Conservation (phyloP, 2,888 invertebrate species). For the Lycocerus yunnanus region DNA sequence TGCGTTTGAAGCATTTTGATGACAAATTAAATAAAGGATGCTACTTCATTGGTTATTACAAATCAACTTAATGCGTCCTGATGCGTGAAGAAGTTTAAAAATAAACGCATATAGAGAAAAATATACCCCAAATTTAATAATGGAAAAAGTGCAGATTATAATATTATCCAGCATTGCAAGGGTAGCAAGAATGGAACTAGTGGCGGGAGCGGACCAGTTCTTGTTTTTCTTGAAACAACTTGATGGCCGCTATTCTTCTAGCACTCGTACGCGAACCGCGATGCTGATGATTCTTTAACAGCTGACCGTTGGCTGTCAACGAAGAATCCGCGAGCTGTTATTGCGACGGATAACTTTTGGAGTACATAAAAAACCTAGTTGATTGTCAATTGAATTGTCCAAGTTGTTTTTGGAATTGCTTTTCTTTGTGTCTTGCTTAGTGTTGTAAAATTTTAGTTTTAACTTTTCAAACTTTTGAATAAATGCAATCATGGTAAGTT, state of each 20-base stretch:
- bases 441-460: not conserved
- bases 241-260: slow-evolving; percentile 35
- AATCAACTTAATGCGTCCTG: not conserved
- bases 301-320: slow-evolving; percentile 26
- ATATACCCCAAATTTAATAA: slow-evolving; percentile 19
- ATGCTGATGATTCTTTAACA: slow-evolving; percentile 40
- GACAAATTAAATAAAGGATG: not conserved
- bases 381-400: not conserved
- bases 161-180: slow-evolving; percentile 20
- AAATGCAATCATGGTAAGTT: not conserved
- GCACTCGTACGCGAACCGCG: slow-evolving; percentile 46
- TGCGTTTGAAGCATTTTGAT: not conserved
- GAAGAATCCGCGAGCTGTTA: slow-evolving; percentile 17
- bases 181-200: slow-evolving; percentile 33
- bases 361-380: not conserved
- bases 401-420: not conserved
- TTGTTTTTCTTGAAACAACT: slow-evolving; percentile 34
- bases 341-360: slow-evolving; percentile 9
- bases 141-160: slow-evolving; percentile 14
- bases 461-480: not conserved
- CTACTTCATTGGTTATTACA: not conserved
- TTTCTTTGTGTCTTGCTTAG: not conserved
- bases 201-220: slow-evolving; percentile 45
- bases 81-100: not conserved
- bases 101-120: not conserved